Evolutionary conservation across 2,797 vertebrate genomes (phyloP).

Genomic region (Syngnathus acus): DNA sequence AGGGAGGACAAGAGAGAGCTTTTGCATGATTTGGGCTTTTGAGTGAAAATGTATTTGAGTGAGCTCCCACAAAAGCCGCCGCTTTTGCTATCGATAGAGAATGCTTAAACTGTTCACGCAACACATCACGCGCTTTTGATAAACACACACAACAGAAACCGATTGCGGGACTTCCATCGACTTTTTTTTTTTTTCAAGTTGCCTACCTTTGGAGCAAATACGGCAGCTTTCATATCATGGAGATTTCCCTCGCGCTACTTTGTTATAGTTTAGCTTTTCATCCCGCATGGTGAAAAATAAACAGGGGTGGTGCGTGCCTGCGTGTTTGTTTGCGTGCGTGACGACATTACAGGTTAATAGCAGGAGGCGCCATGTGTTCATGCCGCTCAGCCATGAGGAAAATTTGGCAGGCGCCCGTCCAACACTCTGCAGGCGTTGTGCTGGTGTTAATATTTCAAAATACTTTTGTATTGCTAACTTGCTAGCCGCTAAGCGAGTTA

Average conservation of each 20-base stretch:
- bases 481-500: too few species aligned
- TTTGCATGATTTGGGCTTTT: conserved; percentile 26
- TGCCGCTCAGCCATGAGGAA: conserved; percentile 59
- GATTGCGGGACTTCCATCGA: too few species aligned
- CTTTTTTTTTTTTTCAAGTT: neutral
- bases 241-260: conserved; percentile 5
- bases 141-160: conserved; percentile 5
- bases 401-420: conserved; percentile 65
- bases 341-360: conserved; percentile 63
- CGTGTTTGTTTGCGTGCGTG: conserved; percentile 18
- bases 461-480: conserved; percentile 34
- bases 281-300: conserved; percentile 35
- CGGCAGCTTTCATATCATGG: neutral
- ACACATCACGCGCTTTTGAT: conserved; percentile 9
- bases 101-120: conserved; percentile 2
- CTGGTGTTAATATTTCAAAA: conserved; percentile 49
- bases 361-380: conserved; percentile 34
- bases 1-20: conserved; percentile 31
- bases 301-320: conserved; percentile 34
- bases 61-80: neutral
- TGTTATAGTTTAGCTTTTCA: conserved; percentile 17
- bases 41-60: conserved; percentile 9
- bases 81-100: neutral
- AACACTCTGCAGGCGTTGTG: conserved; percentile 40
- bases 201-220: neutral